phyloP scores from a whole-genome alignment of 2,888 invertebrate genomes.

The Drosophila borealis region DNA sequence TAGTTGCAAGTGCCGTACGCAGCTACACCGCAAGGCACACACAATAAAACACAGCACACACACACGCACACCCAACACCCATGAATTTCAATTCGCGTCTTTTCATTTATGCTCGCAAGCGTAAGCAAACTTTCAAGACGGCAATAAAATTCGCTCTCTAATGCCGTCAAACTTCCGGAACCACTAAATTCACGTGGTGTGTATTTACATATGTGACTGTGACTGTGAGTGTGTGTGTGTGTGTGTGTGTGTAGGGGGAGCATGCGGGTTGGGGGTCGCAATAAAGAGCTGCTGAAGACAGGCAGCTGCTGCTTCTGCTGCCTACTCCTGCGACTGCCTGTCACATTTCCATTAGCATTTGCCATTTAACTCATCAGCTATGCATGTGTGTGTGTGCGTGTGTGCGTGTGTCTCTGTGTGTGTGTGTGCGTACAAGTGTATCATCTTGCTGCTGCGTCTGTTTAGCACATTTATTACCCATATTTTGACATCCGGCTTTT shows the following conservation, averaged over 20 bases:
- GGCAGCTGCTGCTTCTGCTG: slow-evolving; percentile 21
- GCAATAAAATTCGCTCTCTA: slow-evolving; percentile 73
- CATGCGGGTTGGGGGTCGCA: slow-evolving; percentile 1
- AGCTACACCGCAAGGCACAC: slow-evolving; percentile 10
- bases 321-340: slow-evolving; percentile 31
- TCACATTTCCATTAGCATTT: slow-evolving; percentile 79
- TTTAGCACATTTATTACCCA: slow-evolving; percentile 77
- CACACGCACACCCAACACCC: neutral
- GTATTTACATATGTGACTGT: slow-evolving; percentile 49
- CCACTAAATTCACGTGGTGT: slow-evolving; percentile 74
- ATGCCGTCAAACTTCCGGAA: slow-evolving; percentile 72
- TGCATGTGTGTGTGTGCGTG: slow-evolving; percentile 27
- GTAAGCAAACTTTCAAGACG: slow-evolving; percentile 75
- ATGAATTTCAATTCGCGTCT: slow-evolving; percentile 77
- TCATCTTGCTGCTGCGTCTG: slow-evolving; percentile 62
- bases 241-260: neutral
- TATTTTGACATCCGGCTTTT: slow-evolving; percentile 80
- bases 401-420: slow-evolving; percentile 16
- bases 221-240: slow-evolving; percentile 43
- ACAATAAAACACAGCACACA: slow-evolving; percentile 48
- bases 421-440: slow-evolving; percentile 46
- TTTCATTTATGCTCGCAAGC: slow-evolving; percentile 77
- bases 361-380: slow-evolving; percentile 70
- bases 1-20: slow-evolving; percentile 35
- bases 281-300: slow-evolving; percentile 53